Conservation (phyloP, 2,888 invertebrate genomes). For the Drosophila sordidapex region DNA sequence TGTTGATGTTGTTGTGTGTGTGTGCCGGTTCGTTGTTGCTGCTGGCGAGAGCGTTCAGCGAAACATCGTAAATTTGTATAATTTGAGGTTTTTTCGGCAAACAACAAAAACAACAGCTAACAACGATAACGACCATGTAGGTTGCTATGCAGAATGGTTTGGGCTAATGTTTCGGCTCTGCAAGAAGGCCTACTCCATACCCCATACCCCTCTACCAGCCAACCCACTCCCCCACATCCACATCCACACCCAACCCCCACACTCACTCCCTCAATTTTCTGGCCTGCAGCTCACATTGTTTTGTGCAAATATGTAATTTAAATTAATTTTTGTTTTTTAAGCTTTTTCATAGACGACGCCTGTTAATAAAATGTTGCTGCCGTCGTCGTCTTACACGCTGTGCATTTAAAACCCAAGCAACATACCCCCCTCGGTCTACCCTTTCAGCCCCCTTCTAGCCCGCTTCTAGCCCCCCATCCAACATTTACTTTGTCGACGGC, state of each 20-base stretch:
- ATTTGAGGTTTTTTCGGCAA: constrained; percentile 69
- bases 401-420: constrained; percentile 16
- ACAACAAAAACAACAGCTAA: constrained; percentile 35
- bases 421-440: not conserved
- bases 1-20: not conserved
- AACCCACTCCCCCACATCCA: too few species aligned
- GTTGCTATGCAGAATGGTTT: not conserved
- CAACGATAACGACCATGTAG: constrained; percentile 41
- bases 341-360: constrained; percentile 71
- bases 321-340: constrained; percentile 79
- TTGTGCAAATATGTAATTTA: constrained; percentile 77
- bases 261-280: not conserved
- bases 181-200: not conserved
- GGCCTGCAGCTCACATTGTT: constrained; percentile 59
- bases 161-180: constrained; percentile 8
- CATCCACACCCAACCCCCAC: too few species aligned
- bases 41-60: constrained; percentile 38
- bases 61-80: constrained; percentile 77
- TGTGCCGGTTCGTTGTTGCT: constrained; percentile 20
- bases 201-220: not conserved
- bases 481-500: constrained; percentile 39
- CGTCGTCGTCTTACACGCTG: constrained; percentile 21
- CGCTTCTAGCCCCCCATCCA: not conserved
- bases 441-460: not conserved
- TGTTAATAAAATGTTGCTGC: constrained; percentile 71